Base-by-base conservation (phyloP, 1,140 invertebrate genomes). In the Physella acuta region DNA sequence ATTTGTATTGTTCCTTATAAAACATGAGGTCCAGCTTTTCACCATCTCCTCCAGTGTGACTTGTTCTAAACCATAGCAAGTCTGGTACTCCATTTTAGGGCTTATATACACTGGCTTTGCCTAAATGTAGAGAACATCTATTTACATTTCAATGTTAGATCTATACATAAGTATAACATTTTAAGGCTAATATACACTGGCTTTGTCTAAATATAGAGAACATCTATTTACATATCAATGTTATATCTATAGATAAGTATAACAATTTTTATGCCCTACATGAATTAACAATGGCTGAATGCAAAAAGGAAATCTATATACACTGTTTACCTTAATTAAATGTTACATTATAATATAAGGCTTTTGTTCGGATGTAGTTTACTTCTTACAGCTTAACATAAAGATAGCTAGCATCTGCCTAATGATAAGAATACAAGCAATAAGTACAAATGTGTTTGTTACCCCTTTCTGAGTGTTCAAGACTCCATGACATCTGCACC, bases 51-150 rank as follows among this genome's bases (percentile, higher is more conserved):
- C 67, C 20, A 63, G 28, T 14, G 79, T 78, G 0, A 73, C 33
- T 31, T 75, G 73, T 64, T 80, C 79, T 28, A 74, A 34, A 4
- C 79, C 79, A 66, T 66, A 72, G 16, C 60, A 58, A 14, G 68
- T 39, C 65, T 80, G 79, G 62, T 79, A 80, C 64, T 80, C 79
- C 61, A 80, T 31, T 71, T 80, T 80, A 0, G 79, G 73, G 16
- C 68, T 51, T 3, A 79, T 55, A 59, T 75, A 72, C 26, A 76
- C 68, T 26, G 61, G 69, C 0, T 61, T 67, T 8, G 66, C 34
- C 77, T 78, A 68, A 28, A 65, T n/a, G n/a, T 66, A 26, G 58
- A 33, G 65, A 61, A 59, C 14, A 58, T n/a, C 52, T 5, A 55
- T 24, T 55, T 44, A n/a, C n/a, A n/a, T n/a, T n/a, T n/a, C n/a